Percentiles rank a stretch among this genome's conserved stretches.
phyloP scores from a whole-genome alignment of 2,113 vertebrate species.

The Mesoclemmys tuberculata region DNA sequence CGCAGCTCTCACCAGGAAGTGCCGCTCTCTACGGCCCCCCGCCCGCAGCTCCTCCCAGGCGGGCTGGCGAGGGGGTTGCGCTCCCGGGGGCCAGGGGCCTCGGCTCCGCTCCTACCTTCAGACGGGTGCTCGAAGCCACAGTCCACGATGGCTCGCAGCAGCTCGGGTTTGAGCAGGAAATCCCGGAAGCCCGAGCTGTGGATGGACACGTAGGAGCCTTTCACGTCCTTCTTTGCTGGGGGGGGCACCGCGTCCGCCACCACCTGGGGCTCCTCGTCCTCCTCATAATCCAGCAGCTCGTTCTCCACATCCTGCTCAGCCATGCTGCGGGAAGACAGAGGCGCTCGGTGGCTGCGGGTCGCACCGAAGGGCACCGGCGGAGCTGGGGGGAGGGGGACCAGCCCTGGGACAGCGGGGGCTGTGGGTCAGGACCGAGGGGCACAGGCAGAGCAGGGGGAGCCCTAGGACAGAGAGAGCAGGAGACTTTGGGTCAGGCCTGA shows the following conservation, averaged over 20 bases:
- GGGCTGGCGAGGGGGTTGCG: not conserved
- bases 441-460: no score
- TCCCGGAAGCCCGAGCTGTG: constrained; percentile 89
- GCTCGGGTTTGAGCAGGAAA: constrained; percentile 87
- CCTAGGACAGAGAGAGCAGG: no score
- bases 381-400: no score
- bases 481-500: accelerated
- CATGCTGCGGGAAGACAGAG: constrained; percentile 64
- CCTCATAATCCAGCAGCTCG: constrained; percentile 88
- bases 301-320: constrained; percentile 87
- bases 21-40: not conserved
- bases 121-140: constrained; percentile 89
- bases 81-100: not conserved
- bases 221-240: constrained; percentile 80
- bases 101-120: constrained; percentile 77
- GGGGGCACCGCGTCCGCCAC: constrained; percentile 67
- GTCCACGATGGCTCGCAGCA: constrained; percentile 87
- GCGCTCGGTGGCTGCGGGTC: not conserved
- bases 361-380: not conserved
- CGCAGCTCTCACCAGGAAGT: not conserved
- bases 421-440: not conserved
- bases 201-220: constrained; percentile 89
- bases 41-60: not conserved
- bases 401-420: not conserved
- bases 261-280: constrained; percentile 83